Conservation (phyloP, 1,140 invertebrate species). For the Drosophila nigromelanica region DNA sequence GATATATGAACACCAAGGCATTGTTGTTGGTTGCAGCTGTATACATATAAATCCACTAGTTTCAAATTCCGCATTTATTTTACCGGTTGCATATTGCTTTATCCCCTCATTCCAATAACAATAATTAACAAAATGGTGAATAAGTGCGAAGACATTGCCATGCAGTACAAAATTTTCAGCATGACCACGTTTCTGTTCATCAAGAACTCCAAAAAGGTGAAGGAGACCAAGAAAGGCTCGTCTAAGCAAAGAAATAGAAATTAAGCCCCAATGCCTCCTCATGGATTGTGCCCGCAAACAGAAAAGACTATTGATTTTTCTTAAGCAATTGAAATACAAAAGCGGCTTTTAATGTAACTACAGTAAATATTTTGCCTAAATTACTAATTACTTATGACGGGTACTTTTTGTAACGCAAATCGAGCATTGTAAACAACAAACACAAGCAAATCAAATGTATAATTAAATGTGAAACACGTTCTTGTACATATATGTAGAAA, state of each 20-base stretch:
- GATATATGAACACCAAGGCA: no score
- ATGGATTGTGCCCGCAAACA: constrained; percentile 24
- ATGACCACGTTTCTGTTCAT: constrained; percentile 92
- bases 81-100: no score
- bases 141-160: no score
- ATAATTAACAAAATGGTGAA: no score
- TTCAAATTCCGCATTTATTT: no score
- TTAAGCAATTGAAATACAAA: constrained; percentile 54
- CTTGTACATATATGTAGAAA: background rate
- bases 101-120: no score
- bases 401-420: constrained; percentile 12
- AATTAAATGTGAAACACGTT: constrained; percentile 56
- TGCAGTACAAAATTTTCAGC: no score
- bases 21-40: no score
- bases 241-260: constrained; percentile 38
- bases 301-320: constrained; percentile 39
- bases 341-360: constrained; percentile 71
- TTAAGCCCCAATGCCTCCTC: constrained; percentile 16
- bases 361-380: constrained; percentile 55
- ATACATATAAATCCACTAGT: constrained; percentile 3
- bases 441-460: constrained; percentile 42
- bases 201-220: constrained; percentile 89
- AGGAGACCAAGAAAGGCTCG: constrained; percentile 86
- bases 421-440: constrained; percentile 39
- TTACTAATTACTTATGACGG: constrained; percentile 20